A percentile compares a stretch with the other conserved stretches of the same genome.
Conservation (phyloP, 2,797 vertebrate genomes). For the Sciurus carolinensis region DNA sequence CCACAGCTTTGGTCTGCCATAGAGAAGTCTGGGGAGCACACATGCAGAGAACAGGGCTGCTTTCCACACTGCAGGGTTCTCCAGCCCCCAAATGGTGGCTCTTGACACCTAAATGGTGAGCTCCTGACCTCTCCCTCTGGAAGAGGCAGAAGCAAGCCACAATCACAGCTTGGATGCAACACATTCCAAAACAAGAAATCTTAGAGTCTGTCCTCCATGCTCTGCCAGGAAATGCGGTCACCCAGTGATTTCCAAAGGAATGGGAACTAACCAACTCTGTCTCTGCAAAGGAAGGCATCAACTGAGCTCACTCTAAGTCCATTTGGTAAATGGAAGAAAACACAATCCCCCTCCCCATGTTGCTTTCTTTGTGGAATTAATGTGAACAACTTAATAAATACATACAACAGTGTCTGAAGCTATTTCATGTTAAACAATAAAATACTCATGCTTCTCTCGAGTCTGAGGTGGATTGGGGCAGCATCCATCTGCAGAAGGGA, state of each 20-base stretch:
- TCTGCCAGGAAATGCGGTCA: background rate
- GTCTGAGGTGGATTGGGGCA: accelerated
- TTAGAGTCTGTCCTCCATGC: too few relatives aligned
- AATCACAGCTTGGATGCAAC: background rate
- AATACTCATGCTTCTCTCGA: background rate
- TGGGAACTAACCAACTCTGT: too few relatives aligned
- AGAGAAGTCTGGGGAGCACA: accelerated
- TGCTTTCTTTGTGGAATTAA: background rate
- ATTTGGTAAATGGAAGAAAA: accelerated
- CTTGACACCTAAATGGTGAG: too few relatives aligned
- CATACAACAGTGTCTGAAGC: background rate
- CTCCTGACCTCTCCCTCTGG: background rate
- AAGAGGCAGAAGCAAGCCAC: background rate
- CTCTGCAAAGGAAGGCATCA: accelerated
- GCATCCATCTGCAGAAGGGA: background rate
- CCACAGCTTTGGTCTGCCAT: accelerated
- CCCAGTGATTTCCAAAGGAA: accelerated
- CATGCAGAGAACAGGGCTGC: accelerated
- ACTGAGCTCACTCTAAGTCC: accelerated
- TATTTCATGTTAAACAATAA: background rate
- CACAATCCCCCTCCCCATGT: too few relatives aligned
- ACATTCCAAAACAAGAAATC: background rate
- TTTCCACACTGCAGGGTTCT: accelerated
- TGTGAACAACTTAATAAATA: background rate
- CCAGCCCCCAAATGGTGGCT: accelerated